Evolutionary conservation across 2,797 vertebrate species (phyloP), one percentile per base, ranked within the genome.

Genomic region (Crenuchus spilurus): DNA sequence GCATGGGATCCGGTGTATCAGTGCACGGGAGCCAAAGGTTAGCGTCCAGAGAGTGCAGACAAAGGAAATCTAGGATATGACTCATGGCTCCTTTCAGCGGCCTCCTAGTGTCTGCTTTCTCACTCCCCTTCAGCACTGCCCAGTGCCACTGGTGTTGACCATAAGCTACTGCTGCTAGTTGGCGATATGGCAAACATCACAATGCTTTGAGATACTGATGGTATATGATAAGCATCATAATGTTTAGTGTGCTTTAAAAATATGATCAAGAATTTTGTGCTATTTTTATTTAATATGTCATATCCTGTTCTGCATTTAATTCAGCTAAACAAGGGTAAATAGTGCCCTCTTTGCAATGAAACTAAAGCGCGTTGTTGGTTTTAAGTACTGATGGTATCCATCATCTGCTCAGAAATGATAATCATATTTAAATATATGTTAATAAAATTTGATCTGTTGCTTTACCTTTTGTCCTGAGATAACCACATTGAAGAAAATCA

Each of bases 51-150:
- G 84, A 80, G 46, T 57, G 54, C 74, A 79, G 78, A 82, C 78
- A 82, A 72, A 84, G 78, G 81, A 84, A 81, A 82, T 71, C 35
- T 39, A 79, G 86, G 86, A 86, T 78, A 66, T 85, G 80, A 83
- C 74, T 87, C 84, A 80, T 64, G 44, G 52, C 35, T 76, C 76
- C 78, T 83, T 80, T 83, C 61, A 74, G 72, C 81, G 67, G 57
- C 80, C 67, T 66, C 65, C 55, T 33, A 66, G 46, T 1, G 58
- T 73, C 78, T 77, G 69, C 74, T 83, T 83, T 76, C 69, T 72
- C 41, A 79, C 54, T 76, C 57, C 0, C 35, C 16, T 54, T 65
- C 48, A 9, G 51, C 13, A 14, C 49, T 65, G 48, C 49, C 28
- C 42, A 64, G 18, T 22, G 18, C 22, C 49, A 65, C 8, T 13